Evolutionary conservation across 2,797 vertebrate species (phyloP), one percentile per base, ranked within the genome.

Genomic region (Staurois parvus): DNA sequence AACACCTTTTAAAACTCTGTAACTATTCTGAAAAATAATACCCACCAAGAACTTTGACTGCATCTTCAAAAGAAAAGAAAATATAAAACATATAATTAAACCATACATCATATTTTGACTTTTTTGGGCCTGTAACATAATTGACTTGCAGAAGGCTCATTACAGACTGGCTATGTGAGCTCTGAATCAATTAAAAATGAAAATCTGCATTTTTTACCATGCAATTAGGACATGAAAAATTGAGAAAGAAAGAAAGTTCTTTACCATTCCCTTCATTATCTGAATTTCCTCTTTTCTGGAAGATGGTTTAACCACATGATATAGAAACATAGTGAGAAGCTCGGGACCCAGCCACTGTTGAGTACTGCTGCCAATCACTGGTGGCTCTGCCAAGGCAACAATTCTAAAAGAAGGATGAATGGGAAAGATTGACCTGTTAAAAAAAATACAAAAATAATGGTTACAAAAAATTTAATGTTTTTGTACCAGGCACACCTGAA

Each of bases 281-380:
- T 92, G 81, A 11, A 90, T 93, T 92, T 99, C 98, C 93, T 99
- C 97, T 1, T 91, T 94, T 89, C 92, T 95, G 89, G 92, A 93
- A 89, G 99, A 94, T 0, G 96, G 94, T 32, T 77, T 92, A 87
- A 99, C 91, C 0, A 92, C 92, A 93, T 99, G 98, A 91, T 96
- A 99, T 78, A 99, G 93, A 93, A 99, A 99, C 92, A 99, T 95
- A 0, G 97, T 98, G 90, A 99, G 95, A 85, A 99, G 94, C 92
- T 99, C 98, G 0, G 98, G 95, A n/a, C 95, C 95, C 88, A 99
- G 88, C 98, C 98, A 99, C 84, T 99, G 98, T 82, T 97, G 96
- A 2, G 94, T 90, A 76, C 91, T 89, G 86, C 94, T 95, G 80
- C 96, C 96, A 72, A 93, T 83, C 3, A 96, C 89, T 0, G 98